Evolutionary conservation across 2,797 vertebrate species (phyloP).

Genomic region (Sebastes hubbsi): DNA sequence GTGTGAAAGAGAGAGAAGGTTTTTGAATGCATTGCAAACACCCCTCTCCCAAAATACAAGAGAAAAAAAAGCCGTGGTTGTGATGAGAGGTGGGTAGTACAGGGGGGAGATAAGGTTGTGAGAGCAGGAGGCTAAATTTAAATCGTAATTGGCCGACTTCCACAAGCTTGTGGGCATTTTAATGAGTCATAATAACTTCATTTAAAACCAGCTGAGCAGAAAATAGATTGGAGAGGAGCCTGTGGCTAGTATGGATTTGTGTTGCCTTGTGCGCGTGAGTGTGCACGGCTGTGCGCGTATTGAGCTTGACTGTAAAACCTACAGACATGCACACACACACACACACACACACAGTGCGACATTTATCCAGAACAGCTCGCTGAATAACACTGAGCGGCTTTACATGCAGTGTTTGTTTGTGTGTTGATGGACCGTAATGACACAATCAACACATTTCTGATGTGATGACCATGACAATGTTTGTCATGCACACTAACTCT

Average conservation of each 20-base stretch:
- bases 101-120: conserved; percentile 67
- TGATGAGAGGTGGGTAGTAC: conserved; percentile 61
- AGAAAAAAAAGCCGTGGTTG: conserved; percentile 8
- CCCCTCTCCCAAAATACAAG: conserved; percentile 27
- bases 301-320: conserved; percentile 45
- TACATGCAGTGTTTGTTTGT: conserved; percentile 26
- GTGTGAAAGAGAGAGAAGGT: background rate
- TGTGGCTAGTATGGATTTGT: conserved; percentile 98
- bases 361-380: conserved; percentile 42
- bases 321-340: background rate
- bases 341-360: conserved; percentile 12
- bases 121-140: conserved; percentile 94
- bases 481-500: background rate
- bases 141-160: conserved; percentile 99
- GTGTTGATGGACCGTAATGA: background rate
- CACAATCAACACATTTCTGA: conserved; percentile 29
- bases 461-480: background rate
- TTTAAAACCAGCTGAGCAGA: conserved; percentile 99
- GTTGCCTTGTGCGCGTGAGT: conserved; percentile 77
- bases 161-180: conserved; percentile 99
- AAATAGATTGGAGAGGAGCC: conserved; percentile 99
- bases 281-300: conserved; percentile 8
- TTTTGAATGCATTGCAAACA: conserved; percentile 35
- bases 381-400: conserved; percentile 18
- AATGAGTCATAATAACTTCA: conserved; percentile 99